Base-by-base conservation (phyloP, 1,140 invertebrate genomes). In the Bicyclus anynana region DNA sequence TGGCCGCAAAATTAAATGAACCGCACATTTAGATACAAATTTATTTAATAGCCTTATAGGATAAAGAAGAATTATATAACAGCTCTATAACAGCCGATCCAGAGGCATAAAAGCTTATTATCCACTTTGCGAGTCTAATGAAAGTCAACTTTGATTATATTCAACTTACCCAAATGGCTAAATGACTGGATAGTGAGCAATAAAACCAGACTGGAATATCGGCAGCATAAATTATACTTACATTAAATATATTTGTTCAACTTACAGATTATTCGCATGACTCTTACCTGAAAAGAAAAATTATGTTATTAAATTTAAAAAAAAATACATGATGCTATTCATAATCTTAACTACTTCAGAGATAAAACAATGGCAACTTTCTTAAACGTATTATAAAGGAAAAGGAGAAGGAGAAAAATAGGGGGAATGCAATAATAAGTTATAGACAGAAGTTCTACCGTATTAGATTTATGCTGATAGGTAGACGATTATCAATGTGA, bases 261-360 rank as follows among this genome's bases (percentile, higher is more conserved):
- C 50, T 52, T 40, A 52, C 50, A 18, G n/a, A 2, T 52, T 40
- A 6, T 21, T 18, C 12, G 6, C 2, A 33, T 16, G 46, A 26
- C 35, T 7, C 61, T 67, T 67, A 67, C 65, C 65, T 67, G 61
- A 38, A 67, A 67, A 67, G 20, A 53, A 60, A 60, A 35, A 57
- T 12, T n/a, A n/a, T n/a, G n/a, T n/a, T n/a, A n/a, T n/a, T n/a
- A n/a, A n/a, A n/a, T n/a, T n/a, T n/a, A n/a, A n/a, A n/a, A n/a
- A n/a, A n/a, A n/a, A n/a, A n/a, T n/a, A n/a, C n/a, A n/a, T n/a
- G n/a, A n/a, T n/a, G n/a, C n/a, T n/a, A n/a, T n/a, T n/a, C n/a
- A n/a, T n/a, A n/a, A n/a, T n/a, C n/a, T n/a, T n/a, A n/a, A n/a
- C n/a, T n/a, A n/a, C n/a, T n/a, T n/a, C n/a, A n/a, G n/a, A n/a